A percentile compares a stretch with the other conserved stretches of the same genome.
phyloP scores from a whole-genome alignment of 2,797 vertebrate genomes.

The Setipinna tenuifilis region DNA sequence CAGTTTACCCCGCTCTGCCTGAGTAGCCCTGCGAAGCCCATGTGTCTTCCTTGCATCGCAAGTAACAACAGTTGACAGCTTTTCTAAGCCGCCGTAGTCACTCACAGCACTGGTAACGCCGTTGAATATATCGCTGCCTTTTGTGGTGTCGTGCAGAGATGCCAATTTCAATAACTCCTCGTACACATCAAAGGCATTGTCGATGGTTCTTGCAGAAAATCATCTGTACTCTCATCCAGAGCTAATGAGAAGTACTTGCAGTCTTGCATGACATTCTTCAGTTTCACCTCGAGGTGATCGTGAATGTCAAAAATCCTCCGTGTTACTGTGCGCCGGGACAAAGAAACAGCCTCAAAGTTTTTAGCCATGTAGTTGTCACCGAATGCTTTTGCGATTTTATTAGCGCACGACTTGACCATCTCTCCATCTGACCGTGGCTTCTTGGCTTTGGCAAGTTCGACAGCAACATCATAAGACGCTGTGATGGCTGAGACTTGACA shows the following conservation, averaged over 20 bases:
- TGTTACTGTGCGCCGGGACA: slow-evolving; percentile 13
- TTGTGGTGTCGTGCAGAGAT: slow-evolving; percentile 38
- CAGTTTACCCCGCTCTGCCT: too few relatives aligned
- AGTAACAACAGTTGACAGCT: slow-evolving; percentile 29
- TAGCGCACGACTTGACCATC: too few relatives aligned
- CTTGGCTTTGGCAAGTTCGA: too few relatives aligned
- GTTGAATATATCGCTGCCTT: slow-evolving; percentile 7
- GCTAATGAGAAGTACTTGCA: slow-evolving; percentile 21
- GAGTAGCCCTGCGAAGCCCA: too few relatives aligned
- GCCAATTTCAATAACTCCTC: slow-evolving; percentile 33
- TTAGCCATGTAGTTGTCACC: slow-evolving; percentile 37
- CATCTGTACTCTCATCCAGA: slow-evolving; percentile 32
- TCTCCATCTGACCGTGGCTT: too few relatives aligned
- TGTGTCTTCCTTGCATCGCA: too few relatives aligned
- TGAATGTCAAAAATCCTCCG: slow-evolving; percentile 27
- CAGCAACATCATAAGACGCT: too few relatives aligned
- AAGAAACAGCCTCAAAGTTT: slow-evolving; percentile 31
- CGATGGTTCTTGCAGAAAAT: slow-evolving; percentile 16
- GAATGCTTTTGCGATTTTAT: too few relatives aligned
- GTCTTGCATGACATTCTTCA: neutral
- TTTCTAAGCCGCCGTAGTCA: neutral
- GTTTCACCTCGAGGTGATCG: slow-evolving; percentile 26
- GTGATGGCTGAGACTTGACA: too few relatives aligned
- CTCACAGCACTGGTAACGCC: neutral
- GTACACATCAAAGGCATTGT: slow-evolving; percentile 6